These are phyloP conservation scores for Dendrolimus pini DNA, from an alignment of 2,888 invertebrate species.

Conservation along the genomic window DNA sequence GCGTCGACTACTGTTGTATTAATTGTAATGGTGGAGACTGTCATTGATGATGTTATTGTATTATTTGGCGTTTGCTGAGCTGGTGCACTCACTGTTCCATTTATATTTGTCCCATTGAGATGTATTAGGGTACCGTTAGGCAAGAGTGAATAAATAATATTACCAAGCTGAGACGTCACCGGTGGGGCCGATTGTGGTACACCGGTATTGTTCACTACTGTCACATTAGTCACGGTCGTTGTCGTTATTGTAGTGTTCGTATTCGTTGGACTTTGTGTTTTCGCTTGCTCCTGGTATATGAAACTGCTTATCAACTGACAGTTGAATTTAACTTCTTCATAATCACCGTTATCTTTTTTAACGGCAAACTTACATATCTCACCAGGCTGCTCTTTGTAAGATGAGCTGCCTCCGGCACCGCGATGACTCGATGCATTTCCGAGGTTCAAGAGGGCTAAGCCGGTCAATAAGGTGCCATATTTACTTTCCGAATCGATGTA, in stretches of 20 bases:
- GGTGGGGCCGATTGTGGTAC: conserved; percentile 18
- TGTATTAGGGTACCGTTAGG: conserved; percentile 56
- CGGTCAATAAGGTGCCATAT: conserved; percentile 56
- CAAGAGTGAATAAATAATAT: conserved; percentile 36
- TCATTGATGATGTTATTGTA: conserved; percentile 33
- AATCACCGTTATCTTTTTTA: conserved; percentile 57
- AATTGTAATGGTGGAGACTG: conserved; percentile 42
- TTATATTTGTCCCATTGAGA: conserved; percentile 21
- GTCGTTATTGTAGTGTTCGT: conserved; percentile 37
- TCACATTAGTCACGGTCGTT: conserved; percentile 51
- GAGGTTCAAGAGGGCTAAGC: conserved; percentile 58
- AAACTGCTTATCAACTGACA: conserved; percentile 60
- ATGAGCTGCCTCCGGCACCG: conserved; percentile 10
- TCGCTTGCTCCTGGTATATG: conserved; percentile 39
- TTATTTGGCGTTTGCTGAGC: conserved; percentile 21
- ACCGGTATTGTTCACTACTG: conserved; percentile 39
- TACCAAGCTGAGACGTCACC: conserved; percentile 17
- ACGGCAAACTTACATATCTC: conserved; percentile 61
- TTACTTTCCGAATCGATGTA: conserved; percentile 62
- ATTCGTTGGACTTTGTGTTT: conserved; percentile 26
- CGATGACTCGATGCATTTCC: conserved; percentile 37
- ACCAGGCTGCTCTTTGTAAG: conserved; percentile 44
- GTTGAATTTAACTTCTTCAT: conserved; percentile 61
- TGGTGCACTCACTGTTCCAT: conserved; percentile 18
- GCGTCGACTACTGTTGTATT: conserved; percentile 54